These are phyloP conservation scores for Desmophyllum pertusum DNA, from an alignment of 92 coral and sea anemone genomes.

Conservation along the genomic window DNA sequence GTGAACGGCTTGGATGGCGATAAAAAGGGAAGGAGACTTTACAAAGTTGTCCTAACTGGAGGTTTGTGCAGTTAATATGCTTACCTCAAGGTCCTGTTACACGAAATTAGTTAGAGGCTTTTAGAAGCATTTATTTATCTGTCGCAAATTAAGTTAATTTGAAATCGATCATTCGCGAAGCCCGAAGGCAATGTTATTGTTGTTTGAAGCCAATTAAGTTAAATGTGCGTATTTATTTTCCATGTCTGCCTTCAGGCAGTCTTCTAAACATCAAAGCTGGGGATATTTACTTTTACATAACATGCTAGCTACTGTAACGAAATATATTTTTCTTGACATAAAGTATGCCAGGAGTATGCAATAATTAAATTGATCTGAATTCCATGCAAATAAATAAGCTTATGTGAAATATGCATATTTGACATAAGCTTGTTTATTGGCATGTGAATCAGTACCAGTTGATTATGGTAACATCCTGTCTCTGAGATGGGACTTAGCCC, in stretches of 20 bases:
- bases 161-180: no score
- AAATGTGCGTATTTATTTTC: not conserved
- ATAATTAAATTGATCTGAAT: no score
- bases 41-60: conserved; percentile 93
- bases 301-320: no score
- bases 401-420: no score
- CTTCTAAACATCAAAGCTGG: not conserved
- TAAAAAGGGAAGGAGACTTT: conserved; percentile 56
- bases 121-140: not conserved
- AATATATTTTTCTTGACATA: no score
- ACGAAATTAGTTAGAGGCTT: not conserved
- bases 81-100: not conserved
- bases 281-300: not conserved
- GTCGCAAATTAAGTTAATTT: not conserved
- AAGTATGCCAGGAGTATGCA: no score
- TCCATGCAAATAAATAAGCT: no score
- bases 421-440: no score
- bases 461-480: no score
- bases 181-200: not conserved
- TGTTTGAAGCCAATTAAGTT: not conserved
- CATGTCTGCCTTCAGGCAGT: not conserved
- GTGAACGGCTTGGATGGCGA: not conserved
- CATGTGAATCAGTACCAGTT: no score
- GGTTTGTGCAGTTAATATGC: conserved; percentile 59
- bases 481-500: no score